Evolutionary conservation across 2,888 invertebrate genomes (phyloP), one percentile per base, ranked within the genome.

Genomic region (Alitta virens): DNA sequence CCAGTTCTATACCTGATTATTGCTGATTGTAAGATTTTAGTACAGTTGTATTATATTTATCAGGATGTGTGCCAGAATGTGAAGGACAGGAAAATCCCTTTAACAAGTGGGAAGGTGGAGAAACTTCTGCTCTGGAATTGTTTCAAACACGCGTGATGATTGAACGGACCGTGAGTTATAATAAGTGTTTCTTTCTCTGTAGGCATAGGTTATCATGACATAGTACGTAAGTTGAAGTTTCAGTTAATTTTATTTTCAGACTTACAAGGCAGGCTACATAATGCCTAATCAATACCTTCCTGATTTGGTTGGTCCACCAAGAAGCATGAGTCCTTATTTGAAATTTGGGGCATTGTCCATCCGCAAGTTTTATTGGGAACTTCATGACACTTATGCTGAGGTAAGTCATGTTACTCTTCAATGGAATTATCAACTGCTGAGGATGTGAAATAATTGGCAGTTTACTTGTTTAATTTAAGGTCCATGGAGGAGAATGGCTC

Each of bases 331-430:
- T 71, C 88, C 90, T 0, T 88, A 89, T 52, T 83, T 90, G 2
- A 84, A 89, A 2, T 89, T 88, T 72, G 90, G 90, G 18, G 89
- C 89, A 73, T 82, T 90, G 1, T 90, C 90, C 16, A 88, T 89
- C 0, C 83, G 90, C 25, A 86, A 82, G 85, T 89, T 90, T 76
- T 90, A 89, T 76, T 90, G 90, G 89, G 80, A 84, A 1, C 79
- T 90, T 0, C 88, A 88, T 65, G 87, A 89, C 75, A 76, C 88
- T n/a, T 89, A 87, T 75, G 79, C 80, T 16, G 79, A 86, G 73
- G 86, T 89, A 42, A 23, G 40, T n/a, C 46, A n/a, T 46, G n/a
- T 18, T 33, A 5, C 33, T n/a, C n/a, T n/a, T n/a, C n/a, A n/a
- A n/a, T n/a, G n/a, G n/a, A n/a, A n/a, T n/a, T n/a, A n/a, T n/a